These are phyloP conservation scores for Gavialis gangeticus DNA, from an alignment of 2,113 vertebrate genomes.

Conservation along the genomic window DNA sequence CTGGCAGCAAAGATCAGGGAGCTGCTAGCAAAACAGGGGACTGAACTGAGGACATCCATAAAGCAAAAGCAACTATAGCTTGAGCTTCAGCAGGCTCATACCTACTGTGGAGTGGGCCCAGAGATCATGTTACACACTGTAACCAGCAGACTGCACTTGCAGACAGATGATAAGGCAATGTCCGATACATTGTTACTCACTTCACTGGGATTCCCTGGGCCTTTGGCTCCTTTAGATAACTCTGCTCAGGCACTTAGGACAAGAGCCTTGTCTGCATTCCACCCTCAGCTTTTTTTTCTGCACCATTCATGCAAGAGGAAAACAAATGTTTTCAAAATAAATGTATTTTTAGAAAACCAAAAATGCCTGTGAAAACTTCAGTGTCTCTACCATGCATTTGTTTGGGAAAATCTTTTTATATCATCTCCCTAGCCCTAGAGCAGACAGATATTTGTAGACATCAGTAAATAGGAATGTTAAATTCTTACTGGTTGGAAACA, in stretches of 20 bases:
- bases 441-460: not conserved
- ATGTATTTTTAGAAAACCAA: conserved; percentile 21
- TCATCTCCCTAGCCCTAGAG: not conserved
- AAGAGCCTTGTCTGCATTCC: not conserved
- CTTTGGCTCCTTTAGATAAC: not conserved
- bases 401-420: conserved; percentile 31
- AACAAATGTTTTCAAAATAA: not conserved
- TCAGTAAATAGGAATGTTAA: not conserved
- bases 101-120: not conserved
- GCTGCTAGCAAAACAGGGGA: not conserved
- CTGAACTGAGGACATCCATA: not conserved
- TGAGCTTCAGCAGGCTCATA: not conserved
- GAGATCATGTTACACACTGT: rapidly evolving
- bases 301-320: not conserved
- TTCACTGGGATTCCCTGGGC: not conserved
- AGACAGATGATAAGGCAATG: not conserved
- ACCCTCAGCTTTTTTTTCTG: not conserved
- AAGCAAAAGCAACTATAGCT: not conserved
- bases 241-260: not conserved
- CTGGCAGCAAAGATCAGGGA: rapidly evolving
- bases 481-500: not conserved
- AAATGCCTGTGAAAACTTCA: not conserved
- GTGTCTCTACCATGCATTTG: not conserved
- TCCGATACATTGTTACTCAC: not conserved
- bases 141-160: not conserved